A percentile compares a stretch with the other conserved stretches of the same genome.
Evolutionary conservation across 1,140 invertebrate species (phyloP).

Genomic region (Drosophila pectinifera): DNA sequence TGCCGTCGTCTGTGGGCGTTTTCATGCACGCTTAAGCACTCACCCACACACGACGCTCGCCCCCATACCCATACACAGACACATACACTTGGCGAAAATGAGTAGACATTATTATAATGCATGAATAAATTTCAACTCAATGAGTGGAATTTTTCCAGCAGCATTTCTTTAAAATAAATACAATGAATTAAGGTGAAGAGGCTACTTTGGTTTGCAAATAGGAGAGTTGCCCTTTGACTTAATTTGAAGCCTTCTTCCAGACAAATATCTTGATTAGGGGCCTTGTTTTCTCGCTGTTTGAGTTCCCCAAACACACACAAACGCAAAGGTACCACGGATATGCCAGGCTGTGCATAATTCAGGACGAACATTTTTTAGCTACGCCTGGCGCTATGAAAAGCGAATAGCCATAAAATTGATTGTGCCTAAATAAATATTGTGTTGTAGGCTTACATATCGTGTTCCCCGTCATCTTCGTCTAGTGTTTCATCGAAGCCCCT

Average conservation of each 20-base stretch:
- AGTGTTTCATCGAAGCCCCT: conserved; percentile 10
- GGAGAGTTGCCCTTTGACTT: no score
- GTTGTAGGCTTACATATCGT: conserved; percentile 39
- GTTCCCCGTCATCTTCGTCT: not conserved
- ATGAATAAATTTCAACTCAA: not conserved
- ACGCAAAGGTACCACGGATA: conserved; percentile 12
- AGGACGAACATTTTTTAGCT: conserved; percentile 45
- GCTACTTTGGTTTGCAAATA: no score
- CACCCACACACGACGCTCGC: conserved; percentile 35
- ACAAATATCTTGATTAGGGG: not conserved
- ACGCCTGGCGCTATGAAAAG: conserved; percentile 55
- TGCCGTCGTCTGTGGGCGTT: conserved; percentile 41
- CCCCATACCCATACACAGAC: conserved; percentile 5
- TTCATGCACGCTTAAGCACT: conserved; percentile 70
- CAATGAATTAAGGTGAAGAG: no score
- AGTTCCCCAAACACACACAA: no score
- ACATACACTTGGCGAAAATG: conserved; percentile 13
- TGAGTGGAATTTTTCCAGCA: no score
- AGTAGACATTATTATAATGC: not conserved
- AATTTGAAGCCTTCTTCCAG: not conserved
- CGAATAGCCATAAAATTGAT: conserved; percentile 78
- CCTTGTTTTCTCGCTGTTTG: not conserved
- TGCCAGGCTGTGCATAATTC: conserved; percentile 66
- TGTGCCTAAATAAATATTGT: conserved; percentile 73
- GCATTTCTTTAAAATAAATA: no score